Evolutionary conservation across 2,888 invertebrate species (phyloP).

Genomic region (Ophonus ardosiacus): DNA sequence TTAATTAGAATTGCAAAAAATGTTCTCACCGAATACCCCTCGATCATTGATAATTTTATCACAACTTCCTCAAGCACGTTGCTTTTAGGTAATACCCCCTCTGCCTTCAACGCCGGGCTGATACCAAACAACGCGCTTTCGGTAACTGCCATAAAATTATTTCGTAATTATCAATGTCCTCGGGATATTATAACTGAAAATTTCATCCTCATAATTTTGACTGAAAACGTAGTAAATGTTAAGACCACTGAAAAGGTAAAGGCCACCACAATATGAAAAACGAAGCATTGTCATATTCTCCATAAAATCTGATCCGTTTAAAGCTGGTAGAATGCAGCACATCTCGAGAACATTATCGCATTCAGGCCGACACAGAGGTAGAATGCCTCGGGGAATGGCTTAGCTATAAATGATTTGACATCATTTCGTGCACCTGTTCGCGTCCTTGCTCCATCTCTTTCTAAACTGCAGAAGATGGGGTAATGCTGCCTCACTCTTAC

Average conservation of each 20-base stretch:
- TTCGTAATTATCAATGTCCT: no score
- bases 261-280: slow-evolving; percentile 1
- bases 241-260: neutral
- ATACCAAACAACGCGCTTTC: no score
- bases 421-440: slow-evolving; percentile 54
- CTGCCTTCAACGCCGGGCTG: no score
- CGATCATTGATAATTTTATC: no score
- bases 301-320: slow-evolving; percentile 31
- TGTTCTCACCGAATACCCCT: no score
- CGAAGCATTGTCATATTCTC: slow-evolving; percentile 26
- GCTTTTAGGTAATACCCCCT: no score
- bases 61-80: no score
- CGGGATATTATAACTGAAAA: no score
- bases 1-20: no score
- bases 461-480: neutral
- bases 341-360: slow-evolving; percentile 46
- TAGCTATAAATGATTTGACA: slow-evolving; percentile 60
- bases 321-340: slow-evolving; percentile 23
- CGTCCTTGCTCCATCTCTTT: neutral
- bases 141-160: no score
- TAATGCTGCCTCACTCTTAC: neutral
- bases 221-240: neutral
- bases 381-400: slow-evolving; percentile 47
- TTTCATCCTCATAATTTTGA: no score
- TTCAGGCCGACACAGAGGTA: slow-evolving; percentile 16